Evolutionary conservation across 2,113 vertebrate species (phyloP).

Genomic region (Atrichornis clamosus): DNA sequence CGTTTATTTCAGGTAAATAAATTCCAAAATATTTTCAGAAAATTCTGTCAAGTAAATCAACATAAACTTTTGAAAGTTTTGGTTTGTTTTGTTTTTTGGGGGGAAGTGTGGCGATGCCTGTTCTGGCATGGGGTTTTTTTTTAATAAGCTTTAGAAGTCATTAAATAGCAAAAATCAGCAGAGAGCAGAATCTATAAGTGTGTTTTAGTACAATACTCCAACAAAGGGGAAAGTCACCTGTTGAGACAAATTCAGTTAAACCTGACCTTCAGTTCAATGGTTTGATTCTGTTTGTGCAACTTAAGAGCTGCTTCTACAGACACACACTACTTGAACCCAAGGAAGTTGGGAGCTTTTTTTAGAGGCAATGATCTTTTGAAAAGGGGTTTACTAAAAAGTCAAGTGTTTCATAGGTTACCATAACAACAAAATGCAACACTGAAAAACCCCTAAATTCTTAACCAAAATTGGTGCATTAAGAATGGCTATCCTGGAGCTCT

Average conservation of each 20-base stretch:
- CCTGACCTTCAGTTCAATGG: background rate
- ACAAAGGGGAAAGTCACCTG: background rate
- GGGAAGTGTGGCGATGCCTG: background rate
- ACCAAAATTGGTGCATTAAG: background rate
- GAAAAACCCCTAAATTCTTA: background rate
- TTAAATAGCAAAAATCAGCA: background rate
- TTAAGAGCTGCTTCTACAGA: background rate
- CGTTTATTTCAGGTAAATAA: background rate
- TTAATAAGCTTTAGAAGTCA: background rate
- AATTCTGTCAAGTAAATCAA: background rate
- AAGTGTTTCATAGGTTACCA: conserved; percentile 16
- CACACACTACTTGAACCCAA: background rate
- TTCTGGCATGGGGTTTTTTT: background rate
- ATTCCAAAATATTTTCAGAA: background rate
- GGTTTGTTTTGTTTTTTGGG: background rate
- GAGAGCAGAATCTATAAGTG: background rate
- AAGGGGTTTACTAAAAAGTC: background rate
- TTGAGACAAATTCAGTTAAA: background rate
- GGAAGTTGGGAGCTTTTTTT: background rate
- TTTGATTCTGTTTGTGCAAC: background rate
- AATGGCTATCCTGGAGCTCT: background rate
- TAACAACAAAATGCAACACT: conserved; percentile 22
- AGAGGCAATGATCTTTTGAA: background rate
- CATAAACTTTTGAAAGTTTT: background rate
- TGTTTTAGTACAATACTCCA: background rate